These are phyloP conservation scores for Platalea minor DNA, from an alignment of 2,797 vertebrate species.

Conservation along the genomic window DNA sequence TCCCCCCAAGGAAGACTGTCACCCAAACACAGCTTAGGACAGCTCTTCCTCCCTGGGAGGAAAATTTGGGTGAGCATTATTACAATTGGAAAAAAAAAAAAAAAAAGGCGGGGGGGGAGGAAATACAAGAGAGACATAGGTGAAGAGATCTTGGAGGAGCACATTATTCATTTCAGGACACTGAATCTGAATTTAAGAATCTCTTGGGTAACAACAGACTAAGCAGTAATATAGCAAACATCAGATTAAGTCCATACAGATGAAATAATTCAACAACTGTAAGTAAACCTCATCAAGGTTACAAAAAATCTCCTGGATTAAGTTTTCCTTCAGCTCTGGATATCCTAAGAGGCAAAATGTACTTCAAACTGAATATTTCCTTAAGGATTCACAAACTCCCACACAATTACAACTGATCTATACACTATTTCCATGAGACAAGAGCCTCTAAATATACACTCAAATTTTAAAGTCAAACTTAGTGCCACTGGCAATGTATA, in stretches of 20 bases:
- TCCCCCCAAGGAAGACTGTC: neutral
- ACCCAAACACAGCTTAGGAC: neutral
- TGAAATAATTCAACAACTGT: neutral
- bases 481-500: neutral
- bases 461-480: neutral
- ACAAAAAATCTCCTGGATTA: neutral
- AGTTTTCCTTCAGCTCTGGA: neutral
- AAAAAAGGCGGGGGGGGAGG: rapidly evolving
- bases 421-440: rapidly evolving
- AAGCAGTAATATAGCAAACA: neutral
- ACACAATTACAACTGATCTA: neutral
- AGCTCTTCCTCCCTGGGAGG: neutral
- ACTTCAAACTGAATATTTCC: neutral
- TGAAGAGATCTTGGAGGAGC: neutral
- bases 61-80: neutral
- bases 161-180: neutral
- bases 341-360: neutral
- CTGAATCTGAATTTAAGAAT: neutral
- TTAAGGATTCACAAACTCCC: neutral
- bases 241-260: neutral
- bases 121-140: neutral
- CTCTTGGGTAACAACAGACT: neutral
- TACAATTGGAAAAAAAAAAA: neutral
- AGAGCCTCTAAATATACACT: neutral
- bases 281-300: neutral